Evolutionary conservation across 2,113 vertebrate genomes (phyloP), one percentile per base, ranked within the genome.

Genomic region (Phaethon lepturus): DNA sequence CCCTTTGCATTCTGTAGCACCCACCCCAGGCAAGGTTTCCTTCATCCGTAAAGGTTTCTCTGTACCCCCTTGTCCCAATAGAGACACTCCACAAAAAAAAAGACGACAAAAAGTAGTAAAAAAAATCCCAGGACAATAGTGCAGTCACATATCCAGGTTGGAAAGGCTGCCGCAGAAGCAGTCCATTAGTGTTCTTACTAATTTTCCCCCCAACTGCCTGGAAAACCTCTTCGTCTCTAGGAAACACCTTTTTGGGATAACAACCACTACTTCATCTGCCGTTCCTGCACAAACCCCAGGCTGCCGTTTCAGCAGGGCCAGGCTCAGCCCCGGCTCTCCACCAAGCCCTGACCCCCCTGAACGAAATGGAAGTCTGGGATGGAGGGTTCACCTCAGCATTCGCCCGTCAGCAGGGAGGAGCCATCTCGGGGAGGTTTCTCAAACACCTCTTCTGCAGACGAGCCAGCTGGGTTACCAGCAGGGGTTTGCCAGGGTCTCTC

Each of bases 301-400:
- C 2, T 55, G 71, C n/a, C 31, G 9, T 45, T 56, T 13, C 44
- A 38, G 24, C 71, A 64, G 25, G 4, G 10, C 14, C 6, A 2
- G 35, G 20, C 24, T 62, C 64, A 52, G 29, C 8, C 31, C 28
- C 72, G 1, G 6, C 56, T 75, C 7, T 22, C 52, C 44, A 26
- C 55, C 18, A 10, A 23, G 6, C 13, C 26, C 25, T 2, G 9
- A 5, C 4, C 15, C 18, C 18, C 58, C 38, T 4, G 2, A 56
- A 31, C 0, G 0, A 47, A 26, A 44, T 2, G 2, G 31, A n/a
- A 26, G 1, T 6, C 58, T 17, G 16, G 50, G 55, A 15, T 24
- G 15, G 23, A 47, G 20, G 20, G 28, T 6, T 62, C 20, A 7
- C 58, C 68, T 24, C 10, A 0, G 16, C 19, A 6, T 16, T 53